These are phyloP conservation scores for Leptopilina boulardi DNA, from an alignment of 1,140 invertebrate species.

Conservation along the genomic window DNA sequence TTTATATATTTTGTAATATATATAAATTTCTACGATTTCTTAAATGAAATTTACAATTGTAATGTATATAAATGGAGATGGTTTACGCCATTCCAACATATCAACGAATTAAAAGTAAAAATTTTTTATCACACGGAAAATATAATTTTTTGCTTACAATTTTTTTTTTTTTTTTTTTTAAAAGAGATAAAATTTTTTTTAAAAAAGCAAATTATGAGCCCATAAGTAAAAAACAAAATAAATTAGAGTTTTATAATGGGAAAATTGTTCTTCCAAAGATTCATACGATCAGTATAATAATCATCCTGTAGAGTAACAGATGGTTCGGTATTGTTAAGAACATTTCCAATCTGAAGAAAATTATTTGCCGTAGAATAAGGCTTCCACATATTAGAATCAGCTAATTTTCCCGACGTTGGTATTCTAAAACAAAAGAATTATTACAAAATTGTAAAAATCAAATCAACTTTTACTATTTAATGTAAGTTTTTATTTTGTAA, in stretches of 20 bases:
- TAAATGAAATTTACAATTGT: not conserved
- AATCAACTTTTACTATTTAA: too few species aligned
- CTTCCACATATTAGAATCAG: not conserved
- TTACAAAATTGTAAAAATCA: too few species aligned
- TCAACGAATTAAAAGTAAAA: too few species aligned
- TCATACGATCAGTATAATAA: constrained; percentile 6
- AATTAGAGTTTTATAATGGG: not conserved
- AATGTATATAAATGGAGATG: too few species aligned
- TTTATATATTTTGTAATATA: not conserved
- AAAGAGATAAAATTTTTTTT: too few species aligned
- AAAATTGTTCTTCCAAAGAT: not conserved
- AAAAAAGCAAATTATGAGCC: too few species aligned
- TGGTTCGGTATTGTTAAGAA: not conserved
- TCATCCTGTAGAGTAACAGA: not conserved
- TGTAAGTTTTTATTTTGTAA: too few species aligned
- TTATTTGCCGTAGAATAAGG: not conserved
- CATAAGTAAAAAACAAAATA: too few species aligned
- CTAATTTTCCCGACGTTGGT: not conserved
- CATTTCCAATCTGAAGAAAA: constrained; percentile 20
- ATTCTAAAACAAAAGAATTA: not conserved
- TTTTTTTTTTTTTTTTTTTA: too few species aligned
- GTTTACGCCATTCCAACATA: too few species aligned
- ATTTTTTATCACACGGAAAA: too few species aligned
- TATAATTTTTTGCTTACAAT: too few species aligned
- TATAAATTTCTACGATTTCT: not conserved